Evolutionary conservation across 2,797 vertebrate species (phyloP), one percentile per base, ranked within the genome.

Genomic region (Sebastes dallii): DNA sequence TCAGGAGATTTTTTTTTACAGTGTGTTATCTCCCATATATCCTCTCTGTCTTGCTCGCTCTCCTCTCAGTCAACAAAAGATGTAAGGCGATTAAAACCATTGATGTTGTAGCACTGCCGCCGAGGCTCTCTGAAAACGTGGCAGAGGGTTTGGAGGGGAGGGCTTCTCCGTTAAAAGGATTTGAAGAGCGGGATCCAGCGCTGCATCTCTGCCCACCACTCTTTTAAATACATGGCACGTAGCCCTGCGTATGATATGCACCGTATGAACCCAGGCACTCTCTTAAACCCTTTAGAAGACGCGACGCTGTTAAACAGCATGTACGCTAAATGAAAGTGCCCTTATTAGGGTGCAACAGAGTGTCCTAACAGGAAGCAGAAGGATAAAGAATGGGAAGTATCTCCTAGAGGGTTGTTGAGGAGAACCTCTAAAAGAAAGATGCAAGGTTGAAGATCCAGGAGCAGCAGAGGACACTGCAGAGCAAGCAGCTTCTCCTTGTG

Each of bases 181-280:
- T 91, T 89, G 77, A 77, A 82, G 82, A 91, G 82, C 6, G 16
- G 58, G 46, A 90, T 81, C 74, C 81, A 67, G 80, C 32, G 79
- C 74, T 58, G 66, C 81, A 86, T 91, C 80, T 91, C 82, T 85
- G 79, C 82, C 88, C 89, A 88, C 89, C 81, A 39, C 83, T 90
- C 80, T 88, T 92, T 92, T 87, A 87, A 90, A 90, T 77, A 87
- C 80, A 77, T 82, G 83, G 89, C 92, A 93, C 90, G 87, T 92
- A 91, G 82, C 86, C 84, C 83, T 84, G 82, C 79, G 27, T 77
- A 83, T 78, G 84, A 90, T 89, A 82, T 87, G 78, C 46, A 39
- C 81, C 1, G 61, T 83, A 80, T 77, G 78, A 92, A 82, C 84
- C 11, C 3, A 86, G 74, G 81, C 79, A 1, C 81, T 78, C 83